These are phyloP conservation scores for Opisthocomus hoazin DNA, from an alignment of 2,113 vertebrate species.

Conservation along the genomic window DNA sequence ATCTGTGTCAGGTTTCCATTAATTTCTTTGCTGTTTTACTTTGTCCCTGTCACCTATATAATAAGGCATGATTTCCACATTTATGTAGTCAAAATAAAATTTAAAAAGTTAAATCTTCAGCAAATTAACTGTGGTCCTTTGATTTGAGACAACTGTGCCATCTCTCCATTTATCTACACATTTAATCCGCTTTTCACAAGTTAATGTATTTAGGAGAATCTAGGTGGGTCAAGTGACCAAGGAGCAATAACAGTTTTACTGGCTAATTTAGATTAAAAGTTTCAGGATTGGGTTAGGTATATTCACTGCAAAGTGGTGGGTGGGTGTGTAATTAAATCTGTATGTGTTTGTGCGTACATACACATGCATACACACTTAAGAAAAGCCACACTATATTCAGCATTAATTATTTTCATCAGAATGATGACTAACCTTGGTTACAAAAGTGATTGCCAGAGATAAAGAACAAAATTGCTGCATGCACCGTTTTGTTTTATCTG, in stretches of 20 bases:
- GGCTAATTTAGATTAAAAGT: slow-evolving; percentile 19
- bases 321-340: background rate
- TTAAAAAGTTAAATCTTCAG: background rate
- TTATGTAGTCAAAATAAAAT: slow-evolving; percentile 54
- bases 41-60: slow-evolving; percentile 43
- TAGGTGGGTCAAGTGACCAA: background rate
- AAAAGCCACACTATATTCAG: background rate
- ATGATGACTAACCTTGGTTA: background rate
- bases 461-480: background rate
- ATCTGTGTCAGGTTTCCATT: slow-evolving; percentile 72
- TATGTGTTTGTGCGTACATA: background rate
- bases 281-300: background rate
- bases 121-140: slow-evolving; percentile 47
- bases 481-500: background rate
- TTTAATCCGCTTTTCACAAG: slow-evolving; percentile 60
- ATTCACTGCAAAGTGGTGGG: background rate
- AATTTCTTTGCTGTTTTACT: slow-evolving; percentile 70
- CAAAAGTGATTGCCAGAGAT: background rate
- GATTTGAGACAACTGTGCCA: slow-evolving; percentile 50
- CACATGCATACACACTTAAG: background rate
- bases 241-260: background rate
- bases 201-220: slow-evolving; percentile 45
- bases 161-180: slow-evolving; percentile 35
- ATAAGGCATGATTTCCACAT: slow-evolving; percentile 47
- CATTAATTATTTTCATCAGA: background rate